A percentile compares a stretch with the other conserved stretches of the same genome.
Evolutionary conservation across 2,888 invertebrate genomes (phyloP).

Genomic region (Unio pictorum): DNA sequence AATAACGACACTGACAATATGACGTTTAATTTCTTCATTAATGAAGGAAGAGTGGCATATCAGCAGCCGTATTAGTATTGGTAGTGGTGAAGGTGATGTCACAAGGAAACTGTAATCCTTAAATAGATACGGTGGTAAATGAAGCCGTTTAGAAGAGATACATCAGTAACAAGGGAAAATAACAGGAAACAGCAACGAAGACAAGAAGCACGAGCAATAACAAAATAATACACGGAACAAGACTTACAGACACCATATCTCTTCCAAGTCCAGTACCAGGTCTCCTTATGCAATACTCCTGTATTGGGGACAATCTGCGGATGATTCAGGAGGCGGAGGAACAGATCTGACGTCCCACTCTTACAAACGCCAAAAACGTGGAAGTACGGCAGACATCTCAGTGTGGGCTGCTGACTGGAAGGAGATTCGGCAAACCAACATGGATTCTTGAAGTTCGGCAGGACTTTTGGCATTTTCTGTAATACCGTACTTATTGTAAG

Average conservation of each 20-base stretch:
- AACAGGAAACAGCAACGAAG: too few species aligned
- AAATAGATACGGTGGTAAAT: too few species aligned
- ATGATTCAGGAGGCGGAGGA: constrained; percentile 18
- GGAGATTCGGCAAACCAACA: constrained; percentile 15
- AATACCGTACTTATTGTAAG: not conserved
- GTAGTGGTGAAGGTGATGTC: too few species aligned
- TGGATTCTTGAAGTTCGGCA: constrained; percentile 26
- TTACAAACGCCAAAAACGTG: constrained; percentile 34
- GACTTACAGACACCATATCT: constrained; percentile 15
- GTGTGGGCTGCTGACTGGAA: constrained; percentile 1
- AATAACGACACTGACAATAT: too few species aligned
- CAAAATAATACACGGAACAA: not conserved
- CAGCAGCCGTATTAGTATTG: too few species aligned
- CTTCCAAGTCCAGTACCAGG: constrained; percentile 33
- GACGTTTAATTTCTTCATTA: too few species aligned
- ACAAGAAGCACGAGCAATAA: too few species aligned
- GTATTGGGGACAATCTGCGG: constrained; percentile 22
- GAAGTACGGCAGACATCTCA: constrained; percentile 28
- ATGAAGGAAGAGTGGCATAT: too few species aligned
- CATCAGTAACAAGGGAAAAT: too few species aligned
- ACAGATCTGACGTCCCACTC: constrained; percentile 30
- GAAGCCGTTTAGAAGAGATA: too few species aligned
- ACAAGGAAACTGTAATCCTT: too few species aligned
- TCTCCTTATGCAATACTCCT: constrained; percentile 24
- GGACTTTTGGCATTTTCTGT: constrained; percentile 20